Base-by-base conservation (phyloP, 1,140 invertebrate genomes). In the Melitaea cinxia region DNA sequence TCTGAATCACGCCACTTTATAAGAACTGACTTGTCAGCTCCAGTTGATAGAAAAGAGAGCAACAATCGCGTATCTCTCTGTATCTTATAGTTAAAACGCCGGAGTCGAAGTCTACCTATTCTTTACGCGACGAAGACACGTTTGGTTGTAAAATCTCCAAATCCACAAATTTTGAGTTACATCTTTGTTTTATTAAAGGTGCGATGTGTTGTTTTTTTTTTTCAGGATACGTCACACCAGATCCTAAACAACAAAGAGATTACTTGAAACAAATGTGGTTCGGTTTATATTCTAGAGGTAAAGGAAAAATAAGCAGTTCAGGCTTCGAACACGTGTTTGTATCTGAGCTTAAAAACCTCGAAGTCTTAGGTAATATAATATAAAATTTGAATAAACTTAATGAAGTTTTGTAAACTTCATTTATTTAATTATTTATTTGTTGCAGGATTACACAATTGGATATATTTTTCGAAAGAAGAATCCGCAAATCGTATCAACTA, bases 291-390 rank as follows among this genome's bases (percentile, higher is more conserved):
- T 95, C 96, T 0, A 91, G 96, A 59, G 95, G 95, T 0, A 92
- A 93, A 72, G 94, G 95, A 14, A 94, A 93, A 80, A 94, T 95
- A 6, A 94, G 95, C 15, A 97, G 96, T 70, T 95, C 94, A 21
- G 96, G 95, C 1, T 97, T 98, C 77, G 97, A 98, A 83, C 97
- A 98, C 74, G 93, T 96, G 19, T 98, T 97, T 81, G 90, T 98
- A 1, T 95, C 96, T 0, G 97, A 98, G 92, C 89, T 96, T 0
- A 95, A 96, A 88, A 93, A 94, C 75, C 88, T 93, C n/a, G 93
- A 95, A 75, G 93, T 98, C 4, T 93, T 92, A 54, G 90, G 90
- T 91, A 80, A 35, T 52, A 6, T 33, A 61, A 17, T 15, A 52
- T 1, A 35, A 14, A 21, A 33, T 33, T 47, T 62, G 33, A 26